Percentiles rank a stretch among this genome's conserved stretches.
Evolutionary conservation across 1,140 invertebrate genomes (phyloP).

Genomic region (Ladona fulva): DNA sequence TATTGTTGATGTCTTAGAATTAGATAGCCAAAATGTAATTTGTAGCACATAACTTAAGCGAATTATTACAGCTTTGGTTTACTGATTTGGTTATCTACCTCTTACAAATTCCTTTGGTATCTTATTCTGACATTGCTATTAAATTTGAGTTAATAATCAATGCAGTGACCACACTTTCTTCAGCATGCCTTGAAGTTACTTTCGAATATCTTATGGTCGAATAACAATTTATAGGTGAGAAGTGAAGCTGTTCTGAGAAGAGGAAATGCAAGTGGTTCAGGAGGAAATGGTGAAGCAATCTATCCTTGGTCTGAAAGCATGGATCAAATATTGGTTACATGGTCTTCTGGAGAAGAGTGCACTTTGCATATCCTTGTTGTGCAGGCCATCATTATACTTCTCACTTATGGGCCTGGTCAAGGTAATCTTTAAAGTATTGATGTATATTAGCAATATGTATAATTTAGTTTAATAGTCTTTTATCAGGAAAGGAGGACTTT

Average conservation of each 20-base stretch:
- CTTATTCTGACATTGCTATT: too few species aligned
- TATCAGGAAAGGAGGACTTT: background rate
- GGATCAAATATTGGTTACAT: slow-evolving; percentile 61
- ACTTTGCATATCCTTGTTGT: slow-evolving; percentile 82
- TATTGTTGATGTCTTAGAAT: background rate
- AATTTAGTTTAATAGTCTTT: background rate
- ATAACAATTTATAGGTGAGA: background rate
- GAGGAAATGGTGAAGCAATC: slow-evolving; percentile 50
- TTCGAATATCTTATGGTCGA: background rate
- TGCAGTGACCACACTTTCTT: too few species aligned
- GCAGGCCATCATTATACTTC: slow-evolving; percentile 87
- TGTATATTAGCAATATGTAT: background rate
- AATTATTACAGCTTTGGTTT: too few species aligned
- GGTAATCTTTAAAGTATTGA: slow-evolving; percentile 31
- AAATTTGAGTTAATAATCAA: too few species aligned
- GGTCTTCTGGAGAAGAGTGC: slow-evolving; percentile 72
- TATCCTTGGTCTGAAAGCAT: slow-evolving; percentile 56
- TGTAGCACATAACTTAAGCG: too few species aligned
- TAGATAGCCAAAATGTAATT: too few species aligned
- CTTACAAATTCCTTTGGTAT: too few species aligned
- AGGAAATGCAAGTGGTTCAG: slow-evolving; percentile 29
- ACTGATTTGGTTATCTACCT: too few species aligned
- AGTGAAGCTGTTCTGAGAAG: background rate
- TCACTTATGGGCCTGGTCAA: slow-evolving; percentile 66
- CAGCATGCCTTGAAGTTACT: too few species aligned